Evolutionary conservation across 2,888 invertebrate species (phyloP).

Genomic region (Tiliacea aurago): DNA sequence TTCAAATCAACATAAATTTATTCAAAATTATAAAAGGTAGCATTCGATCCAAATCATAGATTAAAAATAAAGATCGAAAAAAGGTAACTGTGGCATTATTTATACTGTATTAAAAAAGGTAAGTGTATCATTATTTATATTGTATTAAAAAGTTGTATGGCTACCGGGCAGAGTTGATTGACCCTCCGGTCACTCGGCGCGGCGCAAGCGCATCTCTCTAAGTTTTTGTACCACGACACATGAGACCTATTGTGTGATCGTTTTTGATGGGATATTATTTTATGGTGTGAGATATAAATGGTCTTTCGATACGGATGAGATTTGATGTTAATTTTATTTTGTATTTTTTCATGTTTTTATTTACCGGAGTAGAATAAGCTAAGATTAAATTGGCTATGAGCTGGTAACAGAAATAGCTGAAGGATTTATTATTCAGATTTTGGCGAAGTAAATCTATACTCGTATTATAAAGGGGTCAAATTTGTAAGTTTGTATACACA

Average conservation of each 20-base stretch:
- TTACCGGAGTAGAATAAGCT: background rate
- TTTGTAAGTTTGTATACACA: no score
- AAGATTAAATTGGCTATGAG: background rate
- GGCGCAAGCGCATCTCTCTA: constrained; percentile 73
- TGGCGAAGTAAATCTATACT: no score
- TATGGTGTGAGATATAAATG: constrained; percentile 50
- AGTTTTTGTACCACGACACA: constrained; percentile 64
- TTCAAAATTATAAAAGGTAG: constrained; percentile 40
- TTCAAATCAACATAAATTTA: constrained; percentile 30
- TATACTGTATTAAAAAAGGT: constrained; percentile 66
- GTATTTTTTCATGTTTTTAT: background rate
- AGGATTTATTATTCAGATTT: background rate
- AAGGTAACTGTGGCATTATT: constrained; percentile 52
- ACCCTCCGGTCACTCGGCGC: constrained; percentile 74
- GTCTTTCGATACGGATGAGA: constrained; percentile 22
- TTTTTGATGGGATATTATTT: constrained; percentile 63
- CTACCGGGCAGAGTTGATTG: constrained; percentile 83
- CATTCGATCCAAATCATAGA: constrained; percentile 53
- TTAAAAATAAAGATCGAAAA: constrained; percentile 51
- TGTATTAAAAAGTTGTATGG: constrained; percentile 79
- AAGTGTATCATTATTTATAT: constrained; percentile 78
- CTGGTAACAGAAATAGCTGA: background rate
- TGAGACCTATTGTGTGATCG: constrained; percentile 63
- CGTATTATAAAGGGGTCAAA: no score
- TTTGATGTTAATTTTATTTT: background rate